These are phyloP conservation scores for Sebastes iracundus DNA, from an alignment of 2,797 vertebrate species.

Conservation along the genomic window DNA sequence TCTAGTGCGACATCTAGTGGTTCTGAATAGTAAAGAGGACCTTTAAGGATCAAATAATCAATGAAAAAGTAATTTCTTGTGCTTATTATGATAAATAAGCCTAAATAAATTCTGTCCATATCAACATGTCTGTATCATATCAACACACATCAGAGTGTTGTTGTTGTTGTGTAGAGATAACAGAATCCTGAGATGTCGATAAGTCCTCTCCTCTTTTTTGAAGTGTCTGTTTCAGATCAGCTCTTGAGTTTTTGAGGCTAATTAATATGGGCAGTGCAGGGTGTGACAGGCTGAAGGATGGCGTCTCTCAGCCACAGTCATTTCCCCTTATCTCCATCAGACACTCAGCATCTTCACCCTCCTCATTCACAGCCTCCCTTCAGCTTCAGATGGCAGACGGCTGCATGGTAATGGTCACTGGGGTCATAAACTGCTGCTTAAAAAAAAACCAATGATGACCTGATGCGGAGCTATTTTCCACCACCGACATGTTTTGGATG, in stretches of 20 bases:
- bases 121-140: neutral
- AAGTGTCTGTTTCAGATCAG: conserved; percentile 36
- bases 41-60: neutral
- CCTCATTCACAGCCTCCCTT: conserved; percentile 21
- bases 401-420: conserved; percentile 17
- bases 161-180: neutral
- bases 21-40: neutral
- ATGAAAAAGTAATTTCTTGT: neutral
- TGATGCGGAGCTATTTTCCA: neutral
- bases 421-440: conserved; percentile 15
- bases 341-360: conserved; percentile 52
- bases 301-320: conserved; percentile 44
- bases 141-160: neutral
- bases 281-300: conserved; percentile 66
- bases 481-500: neutral
- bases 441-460: neutral
- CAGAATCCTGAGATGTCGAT: neutral
- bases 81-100: neutral
- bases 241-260: conserved; percentile 40
- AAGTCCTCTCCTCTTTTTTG: neutral
- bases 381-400: conserved; percentile 5
- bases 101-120: no score
- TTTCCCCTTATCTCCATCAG: conserved; percentile 64
- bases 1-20: neutral
- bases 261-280: conserved; percentile 62